Base-by-base conservation (phyloP, 2,797 vertebrate genomes). In the Sebastes steindachneri region DNA sequence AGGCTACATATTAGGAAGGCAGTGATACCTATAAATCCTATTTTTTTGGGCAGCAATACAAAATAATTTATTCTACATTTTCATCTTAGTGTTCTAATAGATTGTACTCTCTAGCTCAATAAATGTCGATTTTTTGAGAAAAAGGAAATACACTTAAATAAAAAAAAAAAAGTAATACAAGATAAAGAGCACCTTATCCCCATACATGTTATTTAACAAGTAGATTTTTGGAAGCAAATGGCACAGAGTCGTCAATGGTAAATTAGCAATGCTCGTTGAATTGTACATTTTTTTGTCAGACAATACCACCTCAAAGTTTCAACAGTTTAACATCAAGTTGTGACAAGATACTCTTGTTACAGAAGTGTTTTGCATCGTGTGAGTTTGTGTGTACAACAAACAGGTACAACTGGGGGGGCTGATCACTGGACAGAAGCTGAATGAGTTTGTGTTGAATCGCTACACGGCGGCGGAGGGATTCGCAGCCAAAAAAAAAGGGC, bases 1-100 rank as follows among this genome's bases (percentile, higher is more conserved):
- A 92, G 89, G 93, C 93, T 93, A 94, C 92, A 92, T 93, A 80
- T 88, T 64, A 87, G 80, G 88, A 91, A 92, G 92, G 92, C 89
- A 90, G 92, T 91, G 88, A 92, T 19, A 84, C 85, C 92, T 91
- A 93, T 41, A 88, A 78, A 92, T 91, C 90, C 84, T 94, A 86
- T 91, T 79, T 78, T 73, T 91, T 86, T 73, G 82, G 93, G 92
- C 88, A 92, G 89, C 86, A 55, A 87, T 94, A 93, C 77, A 95
- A 95, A 95, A 95, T 93, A 93, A 95, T 92, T 95, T 94, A 94
- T 71, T 89, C 90, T 89, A 93, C 86, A 90, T 76, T 88, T 90
- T 77, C 57, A 80, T 91, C 73, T 88, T 88, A 79, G 85, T 88
- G 85, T 92, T 94, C 84, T 88, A 86, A 92, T 91, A 92, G 86